A percentile compares a stretch with the other conserved stretches of the same genome.
These are phyloP conservation scores for Pocillopora meandrina DNA, from an alignment of 92 coral and sea anemone genomes.

Conservation along the genomic window DNA sequence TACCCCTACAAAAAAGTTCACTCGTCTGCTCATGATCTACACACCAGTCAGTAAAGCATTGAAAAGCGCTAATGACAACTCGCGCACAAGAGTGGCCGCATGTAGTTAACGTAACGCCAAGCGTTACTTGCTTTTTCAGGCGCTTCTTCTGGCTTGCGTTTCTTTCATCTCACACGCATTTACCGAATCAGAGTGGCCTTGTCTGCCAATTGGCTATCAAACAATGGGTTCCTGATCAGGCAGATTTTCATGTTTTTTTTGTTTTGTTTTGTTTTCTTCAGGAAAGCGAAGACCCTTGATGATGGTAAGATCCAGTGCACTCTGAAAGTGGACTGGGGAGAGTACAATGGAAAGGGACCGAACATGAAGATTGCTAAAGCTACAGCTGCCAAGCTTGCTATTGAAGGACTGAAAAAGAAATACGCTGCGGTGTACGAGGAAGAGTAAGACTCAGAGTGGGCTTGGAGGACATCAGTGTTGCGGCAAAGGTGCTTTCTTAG, in stretches of 20 bases:
- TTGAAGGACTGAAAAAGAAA: conserved; percentile 25
- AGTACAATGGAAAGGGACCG: conserved; percentile 63
- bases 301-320: conserved; percentile 63
- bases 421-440: neutral
- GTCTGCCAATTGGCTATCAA: neutral
- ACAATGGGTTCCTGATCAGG: neutral
- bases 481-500: too few species aligned
- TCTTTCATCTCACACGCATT: too few species aligned
- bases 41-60: too few species aligned
- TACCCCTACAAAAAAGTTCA: too few species aligned
- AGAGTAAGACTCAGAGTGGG: neutral
- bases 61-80: too few species aligned
- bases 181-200: neutral
- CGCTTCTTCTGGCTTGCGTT: too few species aligned
- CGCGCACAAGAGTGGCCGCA: too few species aligned
- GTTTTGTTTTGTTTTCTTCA: conserved; percentile 13
- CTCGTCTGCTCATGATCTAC: too few species aligned
- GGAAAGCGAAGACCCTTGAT: conserved; percentile 50
- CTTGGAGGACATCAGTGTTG: neutral
- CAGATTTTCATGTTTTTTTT: neutral
- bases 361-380: conserved; percentile 68
- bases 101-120: too few species aligned
- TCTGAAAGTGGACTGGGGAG: conserved; percentile 72
- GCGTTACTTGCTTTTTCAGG: too few species aligned
- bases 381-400: conserved; percentile 71